Evolutionary conservation across 2,113 vertebrate genomes (phyloP).

Genomic region (Oxygymnocypris stewartii): DNA sequence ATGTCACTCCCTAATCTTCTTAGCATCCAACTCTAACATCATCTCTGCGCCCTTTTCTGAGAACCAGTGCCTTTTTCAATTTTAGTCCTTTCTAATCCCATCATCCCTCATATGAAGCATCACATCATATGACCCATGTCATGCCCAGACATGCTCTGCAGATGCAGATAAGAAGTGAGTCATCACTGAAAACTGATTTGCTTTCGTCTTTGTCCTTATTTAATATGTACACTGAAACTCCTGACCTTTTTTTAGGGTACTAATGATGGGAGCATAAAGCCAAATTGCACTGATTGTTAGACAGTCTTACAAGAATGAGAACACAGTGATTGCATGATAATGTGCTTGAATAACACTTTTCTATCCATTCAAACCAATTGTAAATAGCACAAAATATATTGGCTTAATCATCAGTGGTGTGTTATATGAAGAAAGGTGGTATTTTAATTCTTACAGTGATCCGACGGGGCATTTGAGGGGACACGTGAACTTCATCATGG

Average conservation of each 20-base stretch:
- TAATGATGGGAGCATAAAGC: background rate
- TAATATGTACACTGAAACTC: background rate
- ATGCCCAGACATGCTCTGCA: conserved; percentile 13
- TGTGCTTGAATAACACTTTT: background rate
- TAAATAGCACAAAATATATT: background rate
- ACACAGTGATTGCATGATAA: background rate
- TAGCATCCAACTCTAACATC: conserved; percentile 24
- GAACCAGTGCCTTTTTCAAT: conserved; percentile 28
- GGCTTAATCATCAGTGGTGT: background rate
- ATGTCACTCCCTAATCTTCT: conserved; percentile 37
- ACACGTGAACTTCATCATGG: background rate
- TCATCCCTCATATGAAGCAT: background rate
- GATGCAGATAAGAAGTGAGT: background rate
- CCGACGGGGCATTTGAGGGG: background rate
- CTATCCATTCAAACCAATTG: background rate
- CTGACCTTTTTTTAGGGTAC: background rate
- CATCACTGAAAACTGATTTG: conserved; percentile 10
- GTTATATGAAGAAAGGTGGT: background rate
- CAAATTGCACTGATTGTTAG: conserved; percentile 10
- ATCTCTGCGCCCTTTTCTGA: conserved; percentile 28
- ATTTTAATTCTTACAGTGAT: background rate
- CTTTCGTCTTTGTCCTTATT: conserved; percentile 19
- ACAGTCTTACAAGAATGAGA: background rate
- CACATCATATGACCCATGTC: conserved; percentile 31
- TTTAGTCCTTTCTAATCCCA: conserved; percentile 23